A percentile compares a stretch with the other conserved stretches of the same genome.
Conservation (phyloP, 2,888 invertebrate species). For the Volucella bombylans region DNA sequence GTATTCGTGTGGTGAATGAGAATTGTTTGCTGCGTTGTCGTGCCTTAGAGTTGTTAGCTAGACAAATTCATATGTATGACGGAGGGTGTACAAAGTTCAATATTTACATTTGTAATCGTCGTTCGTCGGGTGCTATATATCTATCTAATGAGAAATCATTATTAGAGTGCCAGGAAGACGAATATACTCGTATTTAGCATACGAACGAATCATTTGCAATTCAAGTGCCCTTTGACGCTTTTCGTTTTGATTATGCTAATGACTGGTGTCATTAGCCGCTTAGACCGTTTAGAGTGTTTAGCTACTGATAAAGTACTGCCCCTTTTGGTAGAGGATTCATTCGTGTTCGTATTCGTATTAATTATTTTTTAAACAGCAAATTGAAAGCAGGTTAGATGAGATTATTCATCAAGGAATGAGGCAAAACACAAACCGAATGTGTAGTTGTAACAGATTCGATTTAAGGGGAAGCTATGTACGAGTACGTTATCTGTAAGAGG, state of each 20-base stretch:
- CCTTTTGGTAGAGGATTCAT: background rate
- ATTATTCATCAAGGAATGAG: too few relatives aligned
- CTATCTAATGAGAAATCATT: background rate
- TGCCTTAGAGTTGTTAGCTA: background rate
- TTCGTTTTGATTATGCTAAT: constrained; percentile 18
- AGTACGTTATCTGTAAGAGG: too few relatives aligned
- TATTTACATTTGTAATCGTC: background rate
- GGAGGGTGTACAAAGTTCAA: constrained; percentile 26
- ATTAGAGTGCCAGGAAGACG: background rate
- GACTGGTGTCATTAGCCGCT: constrained; percentile 3
- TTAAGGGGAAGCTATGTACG: too few relatives aligned
- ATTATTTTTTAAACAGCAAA: constrained; percentile 12
- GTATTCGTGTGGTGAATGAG: background rate
- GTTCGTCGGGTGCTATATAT: background rate
- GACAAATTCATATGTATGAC: background rate
- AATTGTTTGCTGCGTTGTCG: background rate
- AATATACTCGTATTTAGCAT: background rate
- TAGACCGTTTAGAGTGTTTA: background rate
- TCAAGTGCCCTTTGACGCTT: constrained; percentile 22
- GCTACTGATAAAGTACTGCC: background rate
- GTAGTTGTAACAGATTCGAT: too few relatives aligned
- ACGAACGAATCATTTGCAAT: constrained; percentile 15
- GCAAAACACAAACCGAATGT: too few relatives aligned
- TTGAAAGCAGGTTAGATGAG: background rate
- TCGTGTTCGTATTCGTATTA: background rate